Evolutionary conservation across 2,888 invertebrate species (phyloP).

Genomic region (Dryobotodes eremita): DNA sequence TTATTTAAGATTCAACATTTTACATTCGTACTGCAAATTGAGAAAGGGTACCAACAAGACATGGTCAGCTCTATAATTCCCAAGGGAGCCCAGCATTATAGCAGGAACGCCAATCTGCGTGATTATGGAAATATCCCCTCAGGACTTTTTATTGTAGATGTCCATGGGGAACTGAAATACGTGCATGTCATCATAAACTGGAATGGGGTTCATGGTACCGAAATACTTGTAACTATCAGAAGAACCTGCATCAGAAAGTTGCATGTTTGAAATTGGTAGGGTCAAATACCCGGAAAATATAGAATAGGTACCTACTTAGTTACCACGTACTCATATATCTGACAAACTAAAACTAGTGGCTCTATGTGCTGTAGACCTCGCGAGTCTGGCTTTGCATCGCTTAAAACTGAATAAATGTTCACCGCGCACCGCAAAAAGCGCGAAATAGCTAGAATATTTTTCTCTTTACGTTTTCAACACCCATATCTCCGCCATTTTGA

Average conservation of each 20-base stretch:
- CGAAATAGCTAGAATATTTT: too few relatives aligned
- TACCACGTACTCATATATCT: too few relatives aligned
- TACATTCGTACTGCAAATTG: constrained; percentile 17
- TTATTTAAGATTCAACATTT: constrained; percentile 35
- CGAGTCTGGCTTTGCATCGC: too few relatives aligned
- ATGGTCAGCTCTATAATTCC: constrained; percentile 50
- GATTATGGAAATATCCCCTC: constrained; percentile 62
- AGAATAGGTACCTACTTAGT: neutral
- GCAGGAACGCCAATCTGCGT: constrained; percentile 54
- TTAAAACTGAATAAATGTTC: too few relatives aligned
- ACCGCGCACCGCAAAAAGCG: too few relatives aligned
- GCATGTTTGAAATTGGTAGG: neutral
- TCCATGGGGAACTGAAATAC: constrained; percentile 53
- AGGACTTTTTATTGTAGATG: constrained; percentile 50
- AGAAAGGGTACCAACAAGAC: constrained; percentile 37
- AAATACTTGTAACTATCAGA: constrained; percentile 1
- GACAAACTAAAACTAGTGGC: too few relatives aligned
- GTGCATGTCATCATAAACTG: constrained; percentile 51
- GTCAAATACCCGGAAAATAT: neutral
- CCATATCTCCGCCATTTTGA: too few relatives aligned
- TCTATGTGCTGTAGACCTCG: too few relatives aligned
- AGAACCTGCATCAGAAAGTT: neutral
- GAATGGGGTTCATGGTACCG: constrained; percentile 31
- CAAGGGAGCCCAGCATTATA: constrained; percentile 51
- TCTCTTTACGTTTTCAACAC: too few relatives aligned